Percentiles rank a stretch among this genome's conserved stretches.
These are phyloP conservation scores for zebrafish (Danio rerio) DNA, from an alignment of 2,113 vertebrate species.

Conservation along the genomic window GRCz12tu NC_133195.1:49236001-49236500, in stretches of 20 bases:
- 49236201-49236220: conserved; percentile 40
- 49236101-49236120: conserved; percentile 11
- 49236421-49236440: background rate
- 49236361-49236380: background rate
- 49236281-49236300: background rate
- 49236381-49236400: background rate
- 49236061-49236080: background rate
- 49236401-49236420: background rate
- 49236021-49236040: background rate
- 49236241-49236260: background rate
- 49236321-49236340: background rate
- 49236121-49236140: background rate
- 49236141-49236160: background rate
- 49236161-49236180: conserved; percentile 20
- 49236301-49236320: background rate
- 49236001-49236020: background rate
- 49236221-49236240: conserved; percentile 1
- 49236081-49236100: background rate
- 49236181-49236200: background rate
- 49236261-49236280: background rate
- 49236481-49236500: too few species aligned
- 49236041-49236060: background rate
- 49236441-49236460: background rate
- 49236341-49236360: background rate
- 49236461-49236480: background rate